These are phyloP conservation scores for Ficedula albicollis DNA, from an alignment of 2,797 vertebrate genomes.

Conservation along the genomic window DNA sequence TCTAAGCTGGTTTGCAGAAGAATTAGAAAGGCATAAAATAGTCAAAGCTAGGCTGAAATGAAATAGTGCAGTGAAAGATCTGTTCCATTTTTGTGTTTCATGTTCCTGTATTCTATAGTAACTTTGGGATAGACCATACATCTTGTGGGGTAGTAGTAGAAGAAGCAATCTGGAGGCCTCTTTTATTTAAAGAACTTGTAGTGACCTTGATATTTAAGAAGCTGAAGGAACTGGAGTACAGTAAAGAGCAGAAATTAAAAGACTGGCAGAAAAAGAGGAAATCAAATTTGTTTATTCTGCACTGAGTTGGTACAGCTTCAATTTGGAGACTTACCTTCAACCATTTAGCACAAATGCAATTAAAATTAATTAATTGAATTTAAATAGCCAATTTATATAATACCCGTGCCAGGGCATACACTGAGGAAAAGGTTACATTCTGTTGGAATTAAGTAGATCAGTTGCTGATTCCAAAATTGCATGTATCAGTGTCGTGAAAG, in stretches of 20 bases:
- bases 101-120: not conserved
- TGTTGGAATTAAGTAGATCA: not conserved
- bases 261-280: not conserved
- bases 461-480: not conserved
- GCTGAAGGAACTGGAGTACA: not conserved
- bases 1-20: not conserved
- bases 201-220: not conserved
- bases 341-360: not conserved
- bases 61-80: not conserved
- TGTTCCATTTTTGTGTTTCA: not conserved
- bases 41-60: not conserved
- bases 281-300: not conserved
- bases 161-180: not conserved
- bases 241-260: not conserved
- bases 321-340: not conserved
- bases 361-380: not conserved
- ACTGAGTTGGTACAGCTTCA: not conserved
- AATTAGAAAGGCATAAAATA: not conserved
- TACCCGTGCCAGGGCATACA: not conserved
- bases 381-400: not conserved
- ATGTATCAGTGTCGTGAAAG: accelerated
- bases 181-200: not conserved
- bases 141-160: not conserved
- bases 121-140: not conserved
- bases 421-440: not conserved